Conservation (phyloP, 2,113 vertebrate species). For the Anarrhichthys ocellatus region DNA sequence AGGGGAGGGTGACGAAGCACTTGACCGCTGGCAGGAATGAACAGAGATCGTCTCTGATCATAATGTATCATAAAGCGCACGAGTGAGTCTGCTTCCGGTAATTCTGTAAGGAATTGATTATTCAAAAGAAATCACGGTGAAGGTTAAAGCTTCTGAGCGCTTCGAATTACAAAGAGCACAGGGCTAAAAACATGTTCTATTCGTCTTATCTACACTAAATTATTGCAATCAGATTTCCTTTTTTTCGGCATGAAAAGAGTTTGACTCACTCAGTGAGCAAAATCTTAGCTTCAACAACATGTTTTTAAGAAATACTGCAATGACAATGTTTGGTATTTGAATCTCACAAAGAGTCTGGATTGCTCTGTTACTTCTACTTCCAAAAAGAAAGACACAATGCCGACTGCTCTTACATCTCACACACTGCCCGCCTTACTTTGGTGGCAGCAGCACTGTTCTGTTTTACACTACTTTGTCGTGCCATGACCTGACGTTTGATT, state of each 20-base stretch:
- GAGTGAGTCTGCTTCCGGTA: slow-evolving; percentile 30
- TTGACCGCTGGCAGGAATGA: slow-evolving; percentile 20
- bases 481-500: slow-evolving; percentile 11
- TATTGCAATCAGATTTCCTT: not conserved
- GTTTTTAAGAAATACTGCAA: not conserved
- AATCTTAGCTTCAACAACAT: not conserved
- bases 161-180: not conserved
- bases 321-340: not conserved
- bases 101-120: slow-evolving; percentile 12
- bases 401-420: not conserved
- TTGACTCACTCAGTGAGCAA: not conserved
- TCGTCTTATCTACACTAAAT: not conserved
- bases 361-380: not conserved
- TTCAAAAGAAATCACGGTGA: not conserved
- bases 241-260: not conserved
- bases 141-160: not conserved
- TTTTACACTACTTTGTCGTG: not conserved
- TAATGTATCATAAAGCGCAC: slow-evolving; percentile 14
- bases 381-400: not conserved
- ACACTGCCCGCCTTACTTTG: not conserved
- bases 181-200: not conserved
- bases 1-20: slow-evolving; percentile 52
- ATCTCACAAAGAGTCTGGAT: not conserved
- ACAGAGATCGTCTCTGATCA: slow-evolving; percentile 2
- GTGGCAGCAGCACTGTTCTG: not conserved